Evolutionary conservation across 2,113 vertebrate species (phyloP).

Genomic region (Pipra filicauda): DNA sequence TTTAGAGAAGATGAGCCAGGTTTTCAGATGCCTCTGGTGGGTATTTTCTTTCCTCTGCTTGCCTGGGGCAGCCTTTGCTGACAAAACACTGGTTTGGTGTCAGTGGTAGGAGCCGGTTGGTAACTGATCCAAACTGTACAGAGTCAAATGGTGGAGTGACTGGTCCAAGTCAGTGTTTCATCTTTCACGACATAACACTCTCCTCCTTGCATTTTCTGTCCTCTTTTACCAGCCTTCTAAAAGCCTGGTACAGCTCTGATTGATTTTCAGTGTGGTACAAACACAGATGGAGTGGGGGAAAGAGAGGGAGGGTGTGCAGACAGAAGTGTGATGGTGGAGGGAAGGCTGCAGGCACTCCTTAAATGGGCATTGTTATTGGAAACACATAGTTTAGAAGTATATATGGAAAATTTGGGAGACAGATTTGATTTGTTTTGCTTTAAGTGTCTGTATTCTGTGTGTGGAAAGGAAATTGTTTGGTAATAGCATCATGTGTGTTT

Average conservation of each 20-base stretch:
- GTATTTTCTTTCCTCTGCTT: neutral
- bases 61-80: neutral
- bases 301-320: neutral
- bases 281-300: neutral
- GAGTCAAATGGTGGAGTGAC: neutral
- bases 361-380: neutral
- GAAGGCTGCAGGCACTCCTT: neutral
- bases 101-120: neutral
- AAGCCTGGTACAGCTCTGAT: neutral
- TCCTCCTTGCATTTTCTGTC: neutral
- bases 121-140: neutral
- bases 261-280: neutral
- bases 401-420: neutral
- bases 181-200: neutral
- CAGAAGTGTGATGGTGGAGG: neutral
- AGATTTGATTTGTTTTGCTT: neutral
- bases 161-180: neutral
- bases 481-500: neutral
- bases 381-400: neutral
- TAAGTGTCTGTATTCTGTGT: neutral
- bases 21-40: neutral
- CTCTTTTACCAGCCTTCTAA: neutral
- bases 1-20: neutral
- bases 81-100: neutral
- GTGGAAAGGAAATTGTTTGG: neutral